Evolutionary conservation across 2,113 vertebrate species (phyloP).

Genomic region (Spermophilus dauricus): DNA sequence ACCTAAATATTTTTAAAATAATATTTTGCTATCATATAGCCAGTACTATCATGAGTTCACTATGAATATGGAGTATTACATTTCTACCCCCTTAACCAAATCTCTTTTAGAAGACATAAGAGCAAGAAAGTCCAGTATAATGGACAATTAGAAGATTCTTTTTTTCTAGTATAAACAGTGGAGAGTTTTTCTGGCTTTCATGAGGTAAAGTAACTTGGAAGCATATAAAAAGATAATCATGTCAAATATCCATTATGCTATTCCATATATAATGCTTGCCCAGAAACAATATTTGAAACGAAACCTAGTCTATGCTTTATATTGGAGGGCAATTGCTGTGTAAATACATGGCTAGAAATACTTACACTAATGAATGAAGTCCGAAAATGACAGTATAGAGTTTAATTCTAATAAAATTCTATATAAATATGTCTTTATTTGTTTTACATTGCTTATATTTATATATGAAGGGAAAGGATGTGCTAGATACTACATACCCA

Average conservation of each 20-base stretch:
- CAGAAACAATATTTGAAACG: constrained; percentile 11
- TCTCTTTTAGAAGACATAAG: background rate
- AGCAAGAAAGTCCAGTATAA: background rate
- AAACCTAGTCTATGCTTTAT: background rate
- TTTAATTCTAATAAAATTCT: background rate
- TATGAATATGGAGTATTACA: background rate
- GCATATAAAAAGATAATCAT: background rate
- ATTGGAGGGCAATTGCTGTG: background rate
- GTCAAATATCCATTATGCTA: background rate
- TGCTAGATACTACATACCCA: background rate
- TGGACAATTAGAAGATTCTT: background rate
- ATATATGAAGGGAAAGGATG: background rate
- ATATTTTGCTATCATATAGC: background rate
- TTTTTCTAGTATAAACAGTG: background rate
- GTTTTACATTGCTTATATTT: background rate
- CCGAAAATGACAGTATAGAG: background rate
- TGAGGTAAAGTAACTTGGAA: background rate
- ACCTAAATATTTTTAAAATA: background rate
- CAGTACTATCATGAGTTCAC: background rate
- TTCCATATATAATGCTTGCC: background rate
- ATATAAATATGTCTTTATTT: background rate
- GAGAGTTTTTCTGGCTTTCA: background rate
- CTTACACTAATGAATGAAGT: background rate
- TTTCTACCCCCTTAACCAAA: background rate
- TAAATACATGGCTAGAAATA: background rate